These are phyloP conservation scores for Ferrisia virgata DNA, from an alignment of 2,888 invertebrate species.

Conservation along the genomic window DNA sequence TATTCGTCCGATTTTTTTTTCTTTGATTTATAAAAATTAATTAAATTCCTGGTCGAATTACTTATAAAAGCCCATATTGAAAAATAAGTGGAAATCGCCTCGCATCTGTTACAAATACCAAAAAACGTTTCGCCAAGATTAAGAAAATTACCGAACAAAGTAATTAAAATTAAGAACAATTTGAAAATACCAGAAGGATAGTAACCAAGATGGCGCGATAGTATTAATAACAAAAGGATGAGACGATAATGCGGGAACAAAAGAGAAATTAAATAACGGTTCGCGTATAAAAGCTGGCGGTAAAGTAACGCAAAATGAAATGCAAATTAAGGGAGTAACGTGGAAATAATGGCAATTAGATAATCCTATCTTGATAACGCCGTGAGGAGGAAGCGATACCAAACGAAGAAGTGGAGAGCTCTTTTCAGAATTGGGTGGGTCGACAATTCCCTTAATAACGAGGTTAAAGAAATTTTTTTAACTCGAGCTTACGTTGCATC, in stretches of 20 bases:
- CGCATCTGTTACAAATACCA: slow-evolving; percentile 8
- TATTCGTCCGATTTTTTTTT: too few relatives aligned
- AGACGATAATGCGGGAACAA: slow-evolving; percentile 44
- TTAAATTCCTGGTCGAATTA: neutral
- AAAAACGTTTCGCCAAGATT: slow-evolving; percentile 35
- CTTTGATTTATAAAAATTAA: slow-evolving; percentile 17
- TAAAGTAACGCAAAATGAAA: slow-evolving; percentile 45
- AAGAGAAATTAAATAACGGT: slow-evolving; percentile 44
- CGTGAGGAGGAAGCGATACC: neutral
- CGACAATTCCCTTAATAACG: slow-evolving; percentile 36
- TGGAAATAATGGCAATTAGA: slow-evolving; percentile 45
- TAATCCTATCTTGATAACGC: slow-evolving; percentile 43
- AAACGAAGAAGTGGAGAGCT: neutral
- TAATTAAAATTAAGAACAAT: slow-evolving; percentile 40
- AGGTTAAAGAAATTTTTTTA: slow-evolving; percentile 30
- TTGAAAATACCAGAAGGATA: slow-evolving; percentile 35
- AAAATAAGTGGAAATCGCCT: slow-evolving; percentile 5
- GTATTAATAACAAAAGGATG: slow-evolving; percentile 41
- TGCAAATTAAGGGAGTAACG: slow-evolving; percentile 46
- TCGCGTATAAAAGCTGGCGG: slow-evolving; percentile 41
- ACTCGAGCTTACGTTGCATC: slow-evolving; percentile 31
- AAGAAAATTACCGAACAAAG: slow-evolving; percentile 40
- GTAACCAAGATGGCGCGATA: slow-evolving; percentile 35
- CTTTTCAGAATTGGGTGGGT: slow-evolving; percentile 16
- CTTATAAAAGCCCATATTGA: neutral